These are phyloP conservation scores for Lucilia cuprina DNA, from an alignment of 1,140 invertebrate genomes.

Conservation along the genomic window DNA sequence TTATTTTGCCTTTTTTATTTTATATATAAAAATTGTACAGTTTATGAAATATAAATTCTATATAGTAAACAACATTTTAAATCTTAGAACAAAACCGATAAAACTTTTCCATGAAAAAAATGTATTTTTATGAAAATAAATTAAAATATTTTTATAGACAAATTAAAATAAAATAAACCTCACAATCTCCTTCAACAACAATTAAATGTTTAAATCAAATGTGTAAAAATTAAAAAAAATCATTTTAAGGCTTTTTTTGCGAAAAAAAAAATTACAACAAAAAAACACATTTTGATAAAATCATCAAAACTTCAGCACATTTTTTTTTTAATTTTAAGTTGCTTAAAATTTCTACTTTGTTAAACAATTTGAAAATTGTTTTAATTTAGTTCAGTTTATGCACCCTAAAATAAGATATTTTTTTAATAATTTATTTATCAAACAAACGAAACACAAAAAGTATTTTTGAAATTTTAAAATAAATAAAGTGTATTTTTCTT, in stretches of 20 bases:
- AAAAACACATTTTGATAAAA: neutral
- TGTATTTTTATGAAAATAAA: conserved; percentile 5
- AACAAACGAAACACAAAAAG: neutral
- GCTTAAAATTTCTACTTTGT: neutral
- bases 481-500: neutral
- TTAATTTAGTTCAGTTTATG: neutral
- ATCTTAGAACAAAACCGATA: neutral
- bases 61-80: neutral
- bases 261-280: neutral
- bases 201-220: conserved; percentile 2
- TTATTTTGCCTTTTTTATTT: no score
- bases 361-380: neutral
- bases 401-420: neutral
- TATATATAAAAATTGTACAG: no score
- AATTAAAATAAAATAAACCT: neutral
- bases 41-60: neutral
- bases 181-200: neutral
- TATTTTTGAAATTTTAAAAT: neutral
- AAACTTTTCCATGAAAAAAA: neutral
- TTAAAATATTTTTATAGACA: conserved; percentile 11
- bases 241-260: neutral
- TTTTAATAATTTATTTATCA: neutral
- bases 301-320: neutral
- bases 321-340: neutral
- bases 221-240: neutral